Conservation (phyloP, 2,888 invertebrate genomes). For the Tortrix viridana region DNA sequence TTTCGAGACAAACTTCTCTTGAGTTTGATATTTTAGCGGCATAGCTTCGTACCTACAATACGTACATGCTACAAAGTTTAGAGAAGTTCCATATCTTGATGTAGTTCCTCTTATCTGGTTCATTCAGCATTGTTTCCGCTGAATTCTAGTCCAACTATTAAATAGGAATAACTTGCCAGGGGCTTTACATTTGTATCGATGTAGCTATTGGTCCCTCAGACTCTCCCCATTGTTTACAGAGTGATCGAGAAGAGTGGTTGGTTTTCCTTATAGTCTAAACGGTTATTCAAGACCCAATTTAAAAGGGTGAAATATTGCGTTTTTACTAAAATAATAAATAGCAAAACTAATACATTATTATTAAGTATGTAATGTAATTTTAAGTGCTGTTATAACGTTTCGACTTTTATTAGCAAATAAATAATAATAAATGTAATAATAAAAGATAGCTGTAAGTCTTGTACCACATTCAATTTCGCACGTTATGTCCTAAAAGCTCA, state of each 20-base stretch:
- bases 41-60: slow-evolving; percentile 5
- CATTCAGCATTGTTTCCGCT: slow-evolving; percentile 56
- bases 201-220: neutral
- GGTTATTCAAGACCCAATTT: no score
- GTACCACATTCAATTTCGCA: no score
- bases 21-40: neutral
- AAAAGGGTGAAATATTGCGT: no score
- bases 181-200: neutral
- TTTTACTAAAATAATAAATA: no score
- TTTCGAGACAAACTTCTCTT: neutral
- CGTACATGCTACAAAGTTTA: slow-evolving; percentile 52
- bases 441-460: no score
- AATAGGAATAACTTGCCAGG: slow-evolving; percentile 2
- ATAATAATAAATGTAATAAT: no score
- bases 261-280: no score
- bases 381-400: no score
- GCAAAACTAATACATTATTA: no score
- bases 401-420: no score
- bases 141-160: slow-evolving; percentile 33
- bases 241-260: neutral
- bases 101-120: slow-evolving; percentile 59
- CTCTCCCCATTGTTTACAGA: neutral
- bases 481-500: no score
- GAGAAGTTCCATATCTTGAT: slow-evolving; percentile 64
- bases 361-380: no score